These are phyloP conservation scores for Drosophila birchii DNA, from an alignment of 2,888 invertebrate species.

Conservation along the genomic window DNA sequence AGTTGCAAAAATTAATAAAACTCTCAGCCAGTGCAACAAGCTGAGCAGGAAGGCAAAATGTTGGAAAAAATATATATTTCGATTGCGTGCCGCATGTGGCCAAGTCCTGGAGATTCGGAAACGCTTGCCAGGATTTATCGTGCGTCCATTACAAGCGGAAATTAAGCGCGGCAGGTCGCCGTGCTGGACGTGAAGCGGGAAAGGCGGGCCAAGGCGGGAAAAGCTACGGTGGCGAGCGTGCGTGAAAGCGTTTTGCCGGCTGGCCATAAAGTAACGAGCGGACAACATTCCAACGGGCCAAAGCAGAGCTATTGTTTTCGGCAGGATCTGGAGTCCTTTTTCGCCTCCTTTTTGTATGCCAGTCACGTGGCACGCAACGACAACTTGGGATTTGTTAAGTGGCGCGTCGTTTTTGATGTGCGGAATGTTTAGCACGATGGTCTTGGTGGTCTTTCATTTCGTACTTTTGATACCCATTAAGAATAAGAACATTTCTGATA, in stretches of 20 bases:
- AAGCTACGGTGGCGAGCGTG: slow-evolving; percentile 62
- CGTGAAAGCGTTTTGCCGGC: slow-evolving; percentile 78
- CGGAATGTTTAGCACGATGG: slow-evolving; percentile 60
- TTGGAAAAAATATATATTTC: slow-evolving; percentile 60
- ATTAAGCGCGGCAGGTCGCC: slow-evolving; percentile 81
- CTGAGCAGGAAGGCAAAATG: slow-evolving; percentile 23
- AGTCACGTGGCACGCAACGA: slow-evolving; percentile 80
- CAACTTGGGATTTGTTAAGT: slow-evolving; percentile 81
- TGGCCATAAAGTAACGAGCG: slow-evolving; percentile 46
- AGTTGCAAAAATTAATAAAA: slow-evolving; percentile 13
- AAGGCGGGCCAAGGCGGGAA: neutral
- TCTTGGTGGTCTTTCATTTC: neutral
- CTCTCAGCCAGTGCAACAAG: slow-evolving; percentile 28
- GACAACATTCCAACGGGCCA: slow-evolving; percentile 45
- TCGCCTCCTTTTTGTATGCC: slow-evolving; percentile 48
- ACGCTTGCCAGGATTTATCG: slow-evolving; percentile 81
- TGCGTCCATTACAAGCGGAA: slow-evolving; percentile 81
- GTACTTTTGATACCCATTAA: neutral
- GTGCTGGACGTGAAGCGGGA: slow-evolving; percentile 11
- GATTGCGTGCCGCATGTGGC: slow-evolving; percentile 55
- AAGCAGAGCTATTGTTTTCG: slow-evolving; percentile 71
- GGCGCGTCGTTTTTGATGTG: slow-evolving; percentile 70
- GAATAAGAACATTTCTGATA: neutral
- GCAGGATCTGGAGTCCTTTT: slow-evolving; percentile 34
- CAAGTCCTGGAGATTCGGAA: slow-evolving; percentile 56